Evolutionary conservation across 2,113 vertebrate species (phyloP), one percentile per base, ranked within the genome.

Genomic region (Amphiprion percula): DNA sequence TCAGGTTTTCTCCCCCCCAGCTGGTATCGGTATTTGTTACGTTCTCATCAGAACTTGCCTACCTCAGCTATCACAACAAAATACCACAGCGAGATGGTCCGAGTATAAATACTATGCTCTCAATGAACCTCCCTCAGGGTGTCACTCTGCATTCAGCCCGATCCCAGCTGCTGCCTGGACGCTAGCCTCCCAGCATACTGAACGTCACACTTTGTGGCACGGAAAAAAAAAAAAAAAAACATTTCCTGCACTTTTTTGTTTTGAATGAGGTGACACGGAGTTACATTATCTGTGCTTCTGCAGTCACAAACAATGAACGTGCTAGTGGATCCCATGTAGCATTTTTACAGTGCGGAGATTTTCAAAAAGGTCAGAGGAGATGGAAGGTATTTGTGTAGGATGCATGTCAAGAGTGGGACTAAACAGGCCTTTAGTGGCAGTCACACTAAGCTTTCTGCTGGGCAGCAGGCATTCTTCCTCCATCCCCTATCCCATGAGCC

Each of bases 401-500:
- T 90, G 89, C 90, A 86, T 87, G 82, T 91, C 87, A 84, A 82
- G 75, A 87, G 85, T 76, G 82, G 87, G 83, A 81, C 90, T 84
- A 75, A 91, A 82, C 91, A 76, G 85, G 79, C 83, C 83, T 84
- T 85, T 85, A 88, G 90, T 87, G 79, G 90, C 86, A 76, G 88
- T 84, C 87, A 66, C 71, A 62, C 87, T 88, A 41, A 88, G 89
- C 87, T 85, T 69, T 92, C 77, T 87, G 76, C 84, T 37, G 82
- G 92, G 87, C 91, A 89, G 89, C 60, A 66, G 84, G 88, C 89
- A 93, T 93, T 94, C 91, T 93, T 91, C 87, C 84, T 87, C 83
- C 78, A 33, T 88, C 83, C 86, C 70, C 75, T 90, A 85, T 94
- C 92, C 94, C 94, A 93, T 94, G 90, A 92, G 85, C 87, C 91